Base-by-base conservation (phyloP, 1,140 invertebrate species). In the Leptinotarsa defecta region DNA sequence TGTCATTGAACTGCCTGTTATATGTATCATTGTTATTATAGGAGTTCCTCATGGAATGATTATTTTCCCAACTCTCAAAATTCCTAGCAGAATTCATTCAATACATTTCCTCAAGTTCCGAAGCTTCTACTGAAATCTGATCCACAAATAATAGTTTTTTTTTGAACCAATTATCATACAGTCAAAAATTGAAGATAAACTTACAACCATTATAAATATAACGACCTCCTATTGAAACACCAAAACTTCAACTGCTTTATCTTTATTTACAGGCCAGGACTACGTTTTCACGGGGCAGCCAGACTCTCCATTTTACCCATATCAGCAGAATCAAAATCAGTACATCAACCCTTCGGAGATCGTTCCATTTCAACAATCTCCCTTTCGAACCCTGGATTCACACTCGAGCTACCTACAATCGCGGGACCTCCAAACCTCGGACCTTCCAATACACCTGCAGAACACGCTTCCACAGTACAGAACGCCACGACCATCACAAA, bases 381-480 rank as follows among this genome's bases (percentile, higher is more conserved):
- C 73, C 0, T 65, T 64, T 57, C 20, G 48, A 43, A 5, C 62
- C 8, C n/a, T 49, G 19, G 63, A 67, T 27, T 17, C 62, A 27
- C 63, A 27, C 4, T 24, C n/a, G 49, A 63, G 69, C 34, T 77
- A 24, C 72, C 77, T 77, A 48, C 75, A 74, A 13, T 76, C 77
- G 43, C 52, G 73, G 17, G 84, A 85, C 71, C 73, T 85, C 17
- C 81, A 85, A 77, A 85, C 84, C 11, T 84, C 83, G 0, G 82
- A 85, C 69, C 64, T 85, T n/a, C 83, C 84, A 15, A 57, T 73
- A 6, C 81, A 84, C 74, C 73, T 84, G 17, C 83, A 83, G 70
- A 79, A 84, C 69, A 85, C 81, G 15, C 74, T 85, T 52, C 84
- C 83, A 6, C 84, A 85, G 67, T 85, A 85, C 68, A 73, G 80